Conservation (phyloP, 2,113 vertebrate species). For the Vulpes vulpes region DNA sequence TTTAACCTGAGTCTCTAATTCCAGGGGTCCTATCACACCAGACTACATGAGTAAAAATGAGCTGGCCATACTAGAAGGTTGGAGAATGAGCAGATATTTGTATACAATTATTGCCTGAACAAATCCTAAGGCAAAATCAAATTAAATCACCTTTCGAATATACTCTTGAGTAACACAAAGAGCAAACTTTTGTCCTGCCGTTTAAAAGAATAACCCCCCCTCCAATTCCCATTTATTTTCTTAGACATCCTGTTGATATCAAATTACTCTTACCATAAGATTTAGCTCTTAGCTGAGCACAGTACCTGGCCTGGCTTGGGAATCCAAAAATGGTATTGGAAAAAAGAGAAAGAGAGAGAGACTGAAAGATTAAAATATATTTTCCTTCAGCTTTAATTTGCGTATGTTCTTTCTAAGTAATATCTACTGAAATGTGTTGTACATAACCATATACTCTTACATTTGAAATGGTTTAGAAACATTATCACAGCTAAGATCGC, state of each 20-base stretch:
- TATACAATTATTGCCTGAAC: background rate
- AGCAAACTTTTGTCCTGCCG: background rate
- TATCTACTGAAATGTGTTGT: background rate
- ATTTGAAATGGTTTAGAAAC: conserved; percentile 47
- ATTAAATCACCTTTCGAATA: conserved; percentile 36
- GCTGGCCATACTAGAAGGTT: background rate
- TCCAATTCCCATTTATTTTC: background rate
- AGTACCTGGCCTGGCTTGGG: background rate
- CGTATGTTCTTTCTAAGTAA: background rate
- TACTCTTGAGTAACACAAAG: background rate
- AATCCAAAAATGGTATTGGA: background rate
- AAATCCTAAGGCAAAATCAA: conserved; percentile 29
- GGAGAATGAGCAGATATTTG: background rate
- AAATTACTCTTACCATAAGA: background rate
- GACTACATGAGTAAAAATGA: background rate
- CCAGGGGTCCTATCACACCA: background rate
- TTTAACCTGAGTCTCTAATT: background rate
- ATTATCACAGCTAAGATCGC: conserved; percentile 21
- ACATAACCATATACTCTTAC: background rate
- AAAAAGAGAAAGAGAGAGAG: background rate
- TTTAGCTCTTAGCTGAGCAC: background rate
- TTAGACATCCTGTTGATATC: background rate
- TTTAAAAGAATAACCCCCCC: background rate
- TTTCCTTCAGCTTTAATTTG: background rate
- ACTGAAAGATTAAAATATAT: background rate